These are phyloP conservation scores for Kryptolebias marmoratus DNA, from an alignment of 2,113 vertebrate genomes.

Conservation along the genomic window DNA sequence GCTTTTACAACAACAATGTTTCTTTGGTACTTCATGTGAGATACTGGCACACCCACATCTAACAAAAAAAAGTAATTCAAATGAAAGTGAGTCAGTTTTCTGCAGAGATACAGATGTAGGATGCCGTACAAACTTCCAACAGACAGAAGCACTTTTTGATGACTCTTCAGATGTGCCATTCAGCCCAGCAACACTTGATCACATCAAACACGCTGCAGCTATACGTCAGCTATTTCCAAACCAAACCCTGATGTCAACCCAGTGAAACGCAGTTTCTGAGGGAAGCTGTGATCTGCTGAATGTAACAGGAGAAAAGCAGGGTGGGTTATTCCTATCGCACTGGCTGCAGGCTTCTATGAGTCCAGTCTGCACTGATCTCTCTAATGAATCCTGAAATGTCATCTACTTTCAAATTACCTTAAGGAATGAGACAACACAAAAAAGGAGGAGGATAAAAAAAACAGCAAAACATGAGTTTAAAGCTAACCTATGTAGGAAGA, in stretches of 20 bases:
- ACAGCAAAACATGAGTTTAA: conserved; percentile 7
- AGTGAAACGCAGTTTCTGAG: conserved; percentile 10
- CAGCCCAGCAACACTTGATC: conserved; percentile 36
- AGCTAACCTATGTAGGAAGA: conserved; percentile 14
- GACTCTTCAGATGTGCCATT: conserved; percentile 58
- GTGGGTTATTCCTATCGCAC: conserved; percentile 35
- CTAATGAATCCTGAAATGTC: conserved; percentile 62
- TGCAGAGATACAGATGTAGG: conserved; percentile 8
- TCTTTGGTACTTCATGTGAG: background rate
- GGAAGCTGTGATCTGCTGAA: conserved; percentile 20
- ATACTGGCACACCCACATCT: background rate
- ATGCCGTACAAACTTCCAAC: conserved; percentile 21
- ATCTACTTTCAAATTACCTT: conserved; percentile 56
- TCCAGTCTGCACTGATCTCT: conserved; percentile 32
- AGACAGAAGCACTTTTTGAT: conserved; percentile 42
- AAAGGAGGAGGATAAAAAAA: background rate
- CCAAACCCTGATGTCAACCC: conserved; percentile 17
- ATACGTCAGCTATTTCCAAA: conserved; percentile 18
- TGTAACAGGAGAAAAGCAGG: conserved; percentile 30
- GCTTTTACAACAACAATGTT: too few species aligned
- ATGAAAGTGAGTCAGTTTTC: conserved; percentile 33
- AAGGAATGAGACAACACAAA: conserved; percentile 30
- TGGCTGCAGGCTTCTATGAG: conserved; percentile 33
- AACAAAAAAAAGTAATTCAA: conserved; percentile 47
- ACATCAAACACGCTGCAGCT: conserved; percentile 28